Conservation (phyloP, 2,888 invertebrate genomes). For the Lysandra coridon region DNA sequence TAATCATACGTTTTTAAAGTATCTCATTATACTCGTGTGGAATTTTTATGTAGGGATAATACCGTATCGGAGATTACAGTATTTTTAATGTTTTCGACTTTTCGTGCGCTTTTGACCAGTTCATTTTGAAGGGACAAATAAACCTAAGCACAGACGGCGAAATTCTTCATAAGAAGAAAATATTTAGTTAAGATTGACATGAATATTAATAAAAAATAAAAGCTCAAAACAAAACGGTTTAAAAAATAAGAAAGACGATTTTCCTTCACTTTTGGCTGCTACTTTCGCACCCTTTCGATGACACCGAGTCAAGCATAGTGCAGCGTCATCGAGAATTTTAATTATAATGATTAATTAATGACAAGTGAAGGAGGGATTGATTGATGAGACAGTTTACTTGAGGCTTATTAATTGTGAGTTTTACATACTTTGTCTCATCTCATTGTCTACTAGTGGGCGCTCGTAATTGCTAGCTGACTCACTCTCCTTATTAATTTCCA, state of each 20-base stretch:
- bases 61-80: slow-evolving; percentile 3
- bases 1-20: slow-evolving; percentile 29
- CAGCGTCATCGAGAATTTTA: slow-evolving; percentile 77
- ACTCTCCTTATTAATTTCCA: slow-evolving; percentile 70
- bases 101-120: not conserved
- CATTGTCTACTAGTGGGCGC: slow-evolving; percentile 68
- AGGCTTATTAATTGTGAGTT: slow-evolving; percentile 73
- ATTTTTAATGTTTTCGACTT: not conserved
- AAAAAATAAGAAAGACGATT: not conserved
- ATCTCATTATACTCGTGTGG: slow-evolving; percentile 23
- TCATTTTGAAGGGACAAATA: not conserved
- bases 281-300: slow-evolving; percentile 17
- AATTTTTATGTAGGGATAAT: slow-evolving; percentile 4
- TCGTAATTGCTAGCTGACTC: slow-evolving; percentile 70
- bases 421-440: slow-evolving; percentile 69
- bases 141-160: not conserved
- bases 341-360: slow-evolving; percentile 78
- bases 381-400: slow-evolving; percentile 72
- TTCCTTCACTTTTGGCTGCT: not conserved
- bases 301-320: slow-evolving; percentile 49
- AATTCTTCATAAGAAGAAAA: not conserved
- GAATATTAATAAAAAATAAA: not conserved
- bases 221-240: not conserved
- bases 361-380: slow-evolving; percentile 66
- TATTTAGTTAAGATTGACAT: not conserved